Conservation (phyloP, 2,113 vertebrate species). For the Atractosteus spatula region DNA sequence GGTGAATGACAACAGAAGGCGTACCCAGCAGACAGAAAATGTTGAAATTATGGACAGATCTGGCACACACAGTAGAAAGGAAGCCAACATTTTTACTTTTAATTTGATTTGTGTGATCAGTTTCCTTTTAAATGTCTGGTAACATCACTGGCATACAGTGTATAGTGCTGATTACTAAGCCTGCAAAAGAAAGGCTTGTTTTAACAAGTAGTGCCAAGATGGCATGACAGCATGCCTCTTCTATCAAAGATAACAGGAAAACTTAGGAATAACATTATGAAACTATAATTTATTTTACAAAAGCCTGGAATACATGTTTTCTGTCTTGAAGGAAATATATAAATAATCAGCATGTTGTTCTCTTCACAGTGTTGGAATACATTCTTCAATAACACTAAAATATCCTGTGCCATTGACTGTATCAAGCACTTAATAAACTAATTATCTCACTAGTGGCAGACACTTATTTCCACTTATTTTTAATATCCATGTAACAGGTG, state of each 20-base stretch:
- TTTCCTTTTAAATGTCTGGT: neutral
- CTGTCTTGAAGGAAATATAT: neutral
- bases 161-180: constrained; percentile 25
- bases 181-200: too few species aligned
- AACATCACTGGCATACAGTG: constrained; percentile 24
- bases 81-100: neutral
- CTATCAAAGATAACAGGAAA: neutral
- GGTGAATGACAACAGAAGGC: constrained; percentile 46
- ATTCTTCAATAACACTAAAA: neutral
- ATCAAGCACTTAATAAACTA: too few species aligned
- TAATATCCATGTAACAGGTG: too few species aligned
- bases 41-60: neutral
- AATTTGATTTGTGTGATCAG: neutral
- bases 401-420: neutral
- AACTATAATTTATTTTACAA: neutral
- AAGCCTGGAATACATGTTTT: neutral
- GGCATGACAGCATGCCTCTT: neutral
- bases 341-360: neutral
- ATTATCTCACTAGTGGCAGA: too few species aligned
- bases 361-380: neutral
- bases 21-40: constrained; percentile 33
- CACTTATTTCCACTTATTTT: too few species aligned
- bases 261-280: neutral
- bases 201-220: neutral
- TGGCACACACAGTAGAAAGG: neutral